Evolutionary conservation across 1,140 invertebrate genomes (phyloP).

Genomic region (Tetragonula clypearis): DNA sequence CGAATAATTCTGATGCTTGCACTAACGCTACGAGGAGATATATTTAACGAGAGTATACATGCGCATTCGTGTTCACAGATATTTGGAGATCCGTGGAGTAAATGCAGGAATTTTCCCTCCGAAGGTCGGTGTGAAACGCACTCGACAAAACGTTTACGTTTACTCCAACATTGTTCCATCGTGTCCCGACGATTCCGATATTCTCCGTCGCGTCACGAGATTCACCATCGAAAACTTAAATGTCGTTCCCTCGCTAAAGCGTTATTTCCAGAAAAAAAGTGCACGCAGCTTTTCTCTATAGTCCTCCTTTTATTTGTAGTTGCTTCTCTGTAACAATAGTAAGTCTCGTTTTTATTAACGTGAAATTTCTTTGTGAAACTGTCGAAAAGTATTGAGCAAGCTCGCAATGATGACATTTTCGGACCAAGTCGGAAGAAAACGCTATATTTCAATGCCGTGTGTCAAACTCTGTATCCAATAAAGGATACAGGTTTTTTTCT

Average conservation of each 20-base stretch:
- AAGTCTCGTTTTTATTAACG: constrained; percentile 51
- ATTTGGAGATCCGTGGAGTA: no score
- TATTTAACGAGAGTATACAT: background rate
- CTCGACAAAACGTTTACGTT: background rate
- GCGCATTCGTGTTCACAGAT: no score
- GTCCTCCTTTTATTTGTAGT: constrained; percentile 4
- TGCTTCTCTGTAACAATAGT: constrained; percentile 43
- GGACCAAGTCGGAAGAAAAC: background rate
- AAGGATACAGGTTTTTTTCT: background rate
- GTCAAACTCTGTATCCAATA: background rate
- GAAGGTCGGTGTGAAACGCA: background rate
- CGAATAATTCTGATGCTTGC: background rate
- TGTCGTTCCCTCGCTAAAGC: constrained; percentile 3
- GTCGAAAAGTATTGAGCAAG: constrained; percentile 52
- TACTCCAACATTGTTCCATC: background rate
- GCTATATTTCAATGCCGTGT: constrained; percentile 7
- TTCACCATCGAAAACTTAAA: background rate
- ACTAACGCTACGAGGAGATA: no score
- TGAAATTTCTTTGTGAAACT: constrained; percentile 30
- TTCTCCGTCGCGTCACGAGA: background rate
- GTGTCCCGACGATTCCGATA: constrained; percentile 1
- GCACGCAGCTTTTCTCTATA: background rate
- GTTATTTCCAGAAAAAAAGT: constrained; percentile 48
- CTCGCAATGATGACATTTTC: background rate
- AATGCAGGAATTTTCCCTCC: no score